Conservation (phyloP, 2,888 invertebrate genomes). For the Tribolium freemani region DNA sequence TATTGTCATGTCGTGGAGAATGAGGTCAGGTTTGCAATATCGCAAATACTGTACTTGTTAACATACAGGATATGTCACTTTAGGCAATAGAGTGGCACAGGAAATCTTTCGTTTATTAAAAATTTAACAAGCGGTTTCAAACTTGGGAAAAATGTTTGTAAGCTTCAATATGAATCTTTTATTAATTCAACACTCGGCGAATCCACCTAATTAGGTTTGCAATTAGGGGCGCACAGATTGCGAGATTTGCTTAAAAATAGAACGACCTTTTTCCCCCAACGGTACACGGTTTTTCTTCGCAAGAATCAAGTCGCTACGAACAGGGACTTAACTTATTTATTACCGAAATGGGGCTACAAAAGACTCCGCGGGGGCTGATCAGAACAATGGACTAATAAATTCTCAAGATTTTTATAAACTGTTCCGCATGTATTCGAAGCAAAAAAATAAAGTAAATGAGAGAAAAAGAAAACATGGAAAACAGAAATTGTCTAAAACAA, state of each 20-base stretch:
- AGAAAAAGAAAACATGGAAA: no score
- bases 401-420: no score
- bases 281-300: not conserved
- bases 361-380: no score
- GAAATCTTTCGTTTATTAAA: no score
- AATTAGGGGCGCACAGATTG: not conserved
- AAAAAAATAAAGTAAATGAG: no score
- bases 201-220: not conserved
- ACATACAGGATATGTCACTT: not conserved
- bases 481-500: no score
- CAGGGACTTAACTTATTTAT: not conserved
- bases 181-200: slow-evolving; percentile 11
- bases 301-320: not conserved
- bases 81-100: not conserved
- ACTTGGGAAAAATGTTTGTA: no score
- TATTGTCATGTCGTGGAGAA: not conserved
- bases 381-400: no score
- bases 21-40: not conserved
- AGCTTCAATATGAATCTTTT: slow-evolving; percentile 1
- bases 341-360: not conserved
- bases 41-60: not conserved
- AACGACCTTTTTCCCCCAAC: not conserved
- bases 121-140: no score
- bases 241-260: not conserved
- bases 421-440: no score